Conservation (phyloP, 2,888 invertebrate species). For the Philonicus albiceps region DNA sequence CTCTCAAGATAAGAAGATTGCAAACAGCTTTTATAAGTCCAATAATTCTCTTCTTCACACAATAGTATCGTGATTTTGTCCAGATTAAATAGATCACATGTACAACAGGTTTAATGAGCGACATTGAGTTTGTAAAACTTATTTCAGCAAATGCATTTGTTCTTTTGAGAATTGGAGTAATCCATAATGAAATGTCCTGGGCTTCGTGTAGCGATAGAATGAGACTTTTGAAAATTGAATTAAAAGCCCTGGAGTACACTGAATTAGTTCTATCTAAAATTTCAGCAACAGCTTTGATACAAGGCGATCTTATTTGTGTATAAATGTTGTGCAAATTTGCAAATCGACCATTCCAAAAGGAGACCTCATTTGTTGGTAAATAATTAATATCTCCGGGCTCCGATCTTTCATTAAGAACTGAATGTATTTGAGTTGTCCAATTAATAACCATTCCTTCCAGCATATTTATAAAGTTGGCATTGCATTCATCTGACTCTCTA, state of each 20-base stretch:
- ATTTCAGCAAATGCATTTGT: conserved; percentile 70
- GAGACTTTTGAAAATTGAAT: conserved; percentile 79
- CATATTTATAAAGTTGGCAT: conserved; percentile 66
- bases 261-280: conserved; percentile 81
- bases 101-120: conserved; percentile 73
- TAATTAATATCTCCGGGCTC: conserved; percentile 69
- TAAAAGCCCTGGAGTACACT: conserved; percentile 80
- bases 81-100: conserved; percentile 88
- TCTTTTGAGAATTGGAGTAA: conserved; percentile 73
- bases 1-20: conserved; percentile 82
- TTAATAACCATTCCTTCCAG: conserved; percentile 88
- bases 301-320: conserved; percentile 80
- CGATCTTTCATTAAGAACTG: conserved; percentile 55
- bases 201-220: conserved; percentile 80
- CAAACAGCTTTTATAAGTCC: conserved; percentile 81
- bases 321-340: conserved; percentile 88
- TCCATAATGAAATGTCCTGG: conserved; percentile 81
- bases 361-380: conserved; percentile 76
- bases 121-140: conserved; percentile 73
- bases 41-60: conserved; percentile 71
- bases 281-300: conserved; percentile 82
- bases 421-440: conserved; percentile 83
- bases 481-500: background rate
- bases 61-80: conserved; percentile 83
- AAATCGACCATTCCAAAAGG: conserved; percentile 82